These are phyloP conservation scores for Sitophilus oryzae DNA, from an alignment of 1,140 invertebrate species.

Conservation along the genomic window DNA sequence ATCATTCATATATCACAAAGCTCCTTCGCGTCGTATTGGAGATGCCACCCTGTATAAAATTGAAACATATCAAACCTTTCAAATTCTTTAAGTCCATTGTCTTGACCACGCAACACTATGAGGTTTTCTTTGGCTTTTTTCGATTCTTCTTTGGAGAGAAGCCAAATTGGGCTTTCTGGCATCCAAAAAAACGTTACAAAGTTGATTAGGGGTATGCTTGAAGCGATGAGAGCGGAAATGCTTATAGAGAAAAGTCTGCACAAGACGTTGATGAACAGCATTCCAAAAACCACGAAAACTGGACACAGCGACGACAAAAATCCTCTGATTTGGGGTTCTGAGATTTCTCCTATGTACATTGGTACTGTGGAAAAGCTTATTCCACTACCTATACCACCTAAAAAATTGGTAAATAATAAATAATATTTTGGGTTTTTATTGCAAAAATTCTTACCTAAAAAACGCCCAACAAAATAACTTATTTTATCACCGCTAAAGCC, in stretches of 20 bases:
- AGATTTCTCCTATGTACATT: slow-evolving; percentile 60
- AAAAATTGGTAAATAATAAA: slow-evolving; percentile 1
- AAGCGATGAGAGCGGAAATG: slow-evolving; percentile 52
- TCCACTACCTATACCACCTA: slow-evolving; percentile 60
- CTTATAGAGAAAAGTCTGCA: slow-evolving; percentile 56
- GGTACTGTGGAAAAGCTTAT: slow-evolving; percentile 57
- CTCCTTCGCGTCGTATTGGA: too few relatives aligned
- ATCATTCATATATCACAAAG: too few relatives aligned
- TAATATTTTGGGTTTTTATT: not conserved
- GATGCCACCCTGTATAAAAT: too few relatives aligned
- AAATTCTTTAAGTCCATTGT: slow-evolving; percentile 68
- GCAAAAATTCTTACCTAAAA: slow-evolving; percentile 12
- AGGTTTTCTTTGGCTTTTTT: slow-evolving; percentile 26
- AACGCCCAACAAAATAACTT: slow-evolving; percentile 22
- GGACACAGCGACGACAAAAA: slow-evolving; percentile 30
- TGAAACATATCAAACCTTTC: slow-evolving; percentile 15
- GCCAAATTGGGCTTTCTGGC: slow-evolving; percentile 47
- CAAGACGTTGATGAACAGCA: slow-evolving; percentile 59
- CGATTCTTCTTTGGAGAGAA: slow-evolving; percentile 23
- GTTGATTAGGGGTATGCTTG: slow-evolving; percentile 53
- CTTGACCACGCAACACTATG: slow-evolving; percentile 44
- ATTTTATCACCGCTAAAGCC: slow-evolving; percentile 48
- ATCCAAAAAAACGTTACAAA: slow-evolving; percentile 48
- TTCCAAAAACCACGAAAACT: slow-evolving; percentile 49
- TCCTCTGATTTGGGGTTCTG: slow-evolving; percentile 61